Evolutionary conservation across 2,797 vertebrate species (phyloP), one percentile per base, ranked within the genome.

Genomic region (Alcedo atthis): DNA sequence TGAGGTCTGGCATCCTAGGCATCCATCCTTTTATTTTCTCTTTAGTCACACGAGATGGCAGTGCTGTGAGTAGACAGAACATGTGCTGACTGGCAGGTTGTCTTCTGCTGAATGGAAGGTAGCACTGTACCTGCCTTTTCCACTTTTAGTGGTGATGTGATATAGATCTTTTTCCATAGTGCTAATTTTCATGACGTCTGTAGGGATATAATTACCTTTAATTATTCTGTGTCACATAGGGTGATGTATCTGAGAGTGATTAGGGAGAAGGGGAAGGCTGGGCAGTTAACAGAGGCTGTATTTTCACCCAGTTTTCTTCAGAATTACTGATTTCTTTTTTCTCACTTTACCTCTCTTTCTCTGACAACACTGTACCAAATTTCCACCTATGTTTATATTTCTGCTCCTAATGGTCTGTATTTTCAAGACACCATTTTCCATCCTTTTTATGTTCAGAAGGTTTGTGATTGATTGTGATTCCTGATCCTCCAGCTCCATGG

Each of bases 191-290:
- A 40, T 88, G 15, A 88, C 79, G 88, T 81, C 43, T 93, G 33
- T 81, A 71, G 46, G n/a, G 74, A 55, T 88, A 75, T 75, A 86
- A 94, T 91, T 86, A 88, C 62, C 35, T 90, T 55, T 92, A 79
- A 94, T 86, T 90, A 86, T 79, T 49, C 57, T 61, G 40, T 75
- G 74, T 68, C 68, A 53, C 46, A 71, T 6, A 87, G 61, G 54
- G 84, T 55, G 73, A 92, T 86, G 88, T 85, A 62, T 81, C 88
- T 73, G 78, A 81, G 76, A 81, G 45, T 89, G 71, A 40, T 58
- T 61, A 92, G 59, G 28, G 62, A 63, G 54, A 59, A 70, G 68
- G 33, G 28, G 24, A 46, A 64, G 32, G 46, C n/a, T 73, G 43
- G 69, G 57, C 73, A 87, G 80, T 81, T 92, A 84, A 55, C 51